phyloP scores from a whole-genome alignment of 2,797 vertebrate species.

The Pachyuromys duprasi region DNA sequence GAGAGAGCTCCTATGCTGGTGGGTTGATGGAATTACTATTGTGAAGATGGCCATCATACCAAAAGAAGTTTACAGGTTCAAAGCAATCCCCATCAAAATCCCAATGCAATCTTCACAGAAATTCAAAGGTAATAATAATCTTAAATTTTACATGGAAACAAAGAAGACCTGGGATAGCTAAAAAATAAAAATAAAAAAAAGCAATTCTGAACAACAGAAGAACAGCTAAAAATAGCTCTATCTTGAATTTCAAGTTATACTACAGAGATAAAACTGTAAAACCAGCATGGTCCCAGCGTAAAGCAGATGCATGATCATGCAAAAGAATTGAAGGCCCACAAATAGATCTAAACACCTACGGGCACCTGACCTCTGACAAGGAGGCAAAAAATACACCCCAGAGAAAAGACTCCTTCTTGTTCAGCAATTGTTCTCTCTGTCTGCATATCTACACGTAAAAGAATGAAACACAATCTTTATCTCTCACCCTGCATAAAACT shows the following conservation, averaged over 20 bases:
- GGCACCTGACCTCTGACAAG: not conserved
- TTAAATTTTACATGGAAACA: not conserved
- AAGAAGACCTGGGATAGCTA: not conserved
- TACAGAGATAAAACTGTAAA: not conserved
- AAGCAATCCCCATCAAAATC: not conserved
- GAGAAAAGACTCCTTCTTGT: not conserved
- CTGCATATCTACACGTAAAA: not conserved
- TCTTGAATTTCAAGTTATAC: not conserved
- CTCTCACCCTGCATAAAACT: not conserved
- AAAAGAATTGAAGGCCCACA: no score
- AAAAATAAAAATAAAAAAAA: no score
- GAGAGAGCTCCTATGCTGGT: not conserved
- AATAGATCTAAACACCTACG: no score
- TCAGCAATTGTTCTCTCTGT: not conserved
- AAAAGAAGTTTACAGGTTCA: not conserved
- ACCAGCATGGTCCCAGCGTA: no score
- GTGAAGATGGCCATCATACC: not conserved
- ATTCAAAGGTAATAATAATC: no score
- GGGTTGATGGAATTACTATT: not conserved
- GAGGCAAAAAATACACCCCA: not conserved
- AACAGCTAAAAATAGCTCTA: not conserved
- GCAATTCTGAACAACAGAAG: not conserved
- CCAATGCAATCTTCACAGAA: not conserved
- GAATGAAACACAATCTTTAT: not conserved
- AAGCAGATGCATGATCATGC: not conserved